Evolutionary conservation across 2,113 vertebrate species (phyloP).

Genomic region (Rhynchomys soricoides): DNA sequence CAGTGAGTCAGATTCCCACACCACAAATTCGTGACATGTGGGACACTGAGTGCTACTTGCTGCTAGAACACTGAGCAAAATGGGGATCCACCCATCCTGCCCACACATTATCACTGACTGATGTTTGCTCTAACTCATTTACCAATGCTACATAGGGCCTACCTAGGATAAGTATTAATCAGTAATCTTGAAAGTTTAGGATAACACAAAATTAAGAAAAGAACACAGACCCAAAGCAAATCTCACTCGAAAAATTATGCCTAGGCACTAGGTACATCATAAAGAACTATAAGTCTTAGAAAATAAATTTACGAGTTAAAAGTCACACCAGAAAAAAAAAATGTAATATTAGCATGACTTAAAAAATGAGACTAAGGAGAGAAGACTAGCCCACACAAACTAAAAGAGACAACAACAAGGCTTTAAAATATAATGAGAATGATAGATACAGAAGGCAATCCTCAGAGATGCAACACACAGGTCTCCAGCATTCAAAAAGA

Average conservation of each 20-base stretch:
- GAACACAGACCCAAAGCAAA: not conserved
- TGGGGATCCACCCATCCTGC: not conserved
- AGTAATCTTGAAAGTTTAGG: not conserved
- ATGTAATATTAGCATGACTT: not conserved
- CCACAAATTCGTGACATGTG: not conserved
- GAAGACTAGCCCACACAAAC: not conserved
- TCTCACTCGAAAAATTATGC: not conserved
- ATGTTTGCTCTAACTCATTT: not conserved
- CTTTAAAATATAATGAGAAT: not conserved
- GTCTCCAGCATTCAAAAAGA: not conserved
- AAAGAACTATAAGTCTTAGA: not conserved
- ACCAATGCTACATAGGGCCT: not conserved
- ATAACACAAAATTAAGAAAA: not conserved
- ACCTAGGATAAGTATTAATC: not conserved
- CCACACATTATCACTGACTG: not conserved
- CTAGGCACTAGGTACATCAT: not conserved
- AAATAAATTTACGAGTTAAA: conserved; percentile 7
- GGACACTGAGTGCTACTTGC: not conserved
- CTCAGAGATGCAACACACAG: not conserved
- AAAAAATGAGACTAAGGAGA: not conserved
- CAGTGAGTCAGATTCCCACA: not conserved
- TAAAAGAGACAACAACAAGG: not conserved
- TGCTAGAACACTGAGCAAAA: not conserved
- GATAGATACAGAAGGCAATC: not conserved
- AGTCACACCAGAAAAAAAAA: not conserved